Conservation (phyloP, 2,113 vertebrate genomes). For the Hydrochoerus hydrochaeris region DNA sequence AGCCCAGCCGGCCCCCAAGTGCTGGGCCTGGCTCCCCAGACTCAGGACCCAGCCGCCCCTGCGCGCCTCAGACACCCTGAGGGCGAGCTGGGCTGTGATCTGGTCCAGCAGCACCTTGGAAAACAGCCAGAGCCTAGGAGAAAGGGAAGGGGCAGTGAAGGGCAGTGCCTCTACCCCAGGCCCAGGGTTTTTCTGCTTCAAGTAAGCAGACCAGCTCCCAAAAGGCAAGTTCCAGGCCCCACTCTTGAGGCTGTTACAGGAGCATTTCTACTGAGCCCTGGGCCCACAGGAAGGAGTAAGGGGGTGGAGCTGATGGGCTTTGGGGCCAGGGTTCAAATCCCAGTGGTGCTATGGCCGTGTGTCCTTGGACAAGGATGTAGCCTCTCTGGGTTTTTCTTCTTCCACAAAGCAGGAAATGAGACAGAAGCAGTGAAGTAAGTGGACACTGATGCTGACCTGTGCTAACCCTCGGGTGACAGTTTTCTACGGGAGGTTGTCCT, state of each 20-base stretch:
- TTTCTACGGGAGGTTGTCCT: background rate
- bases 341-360: background rate
- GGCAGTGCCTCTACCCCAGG: background rate
- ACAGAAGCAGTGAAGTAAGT: background rate
- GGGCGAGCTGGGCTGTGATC: constrained; percentile 62
- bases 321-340: background rate
- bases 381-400: background rate
- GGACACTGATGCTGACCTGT: background rate
- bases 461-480: background rate
- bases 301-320: background rate
- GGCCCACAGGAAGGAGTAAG: background rate
- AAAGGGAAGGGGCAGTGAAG: background rate
- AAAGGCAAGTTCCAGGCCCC: background rate
- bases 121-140: constrained; percentile 85
- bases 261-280: too few relatives aligned
- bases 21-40: constrained; percentile 84
- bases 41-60: constrained; percentile 80
- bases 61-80: constrained; percentile 71
- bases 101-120: constrained; percentile 85
- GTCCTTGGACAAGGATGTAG: background rate
- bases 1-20: constrained; percentile 83
- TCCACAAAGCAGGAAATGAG: background rate
- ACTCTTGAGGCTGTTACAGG: rapidly evolving
- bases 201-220: background rate
- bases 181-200: background rate